A percentile compares a stretch with the other conserved stretches of the same genome.
Evolutionary conservation across 2,113 vertebrate species (phyloP).

Genomic region (Lepisosteus oculatus): DNA sequence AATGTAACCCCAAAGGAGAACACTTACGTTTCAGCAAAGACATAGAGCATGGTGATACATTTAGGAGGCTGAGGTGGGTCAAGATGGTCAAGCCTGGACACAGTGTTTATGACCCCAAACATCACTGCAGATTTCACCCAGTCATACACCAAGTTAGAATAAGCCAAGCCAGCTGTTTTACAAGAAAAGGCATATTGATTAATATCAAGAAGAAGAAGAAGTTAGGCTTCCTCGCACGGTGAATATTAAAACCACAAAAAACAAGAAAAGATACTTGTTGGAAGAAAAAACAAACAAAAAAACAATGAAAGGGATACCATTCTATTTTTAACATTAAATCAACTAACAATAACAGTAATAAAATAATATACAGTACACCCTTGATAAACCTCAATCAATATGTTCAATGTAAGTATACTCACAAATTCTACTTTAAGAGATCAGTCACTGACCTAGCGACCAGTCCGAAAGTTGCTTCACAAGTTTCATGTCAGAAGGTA

Average conservation of each 20-base stretch:
- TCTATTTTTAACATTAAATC: too few relatives aligned
- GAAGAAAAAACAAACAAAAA: too few relatives aligned
- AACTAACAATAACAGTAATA: too few relatives aligned
- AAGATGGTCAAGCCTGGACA: conserved; percentile 84
- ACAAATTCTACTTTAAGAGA: neutral
- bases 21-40: conserved; percentile 91
- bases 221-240: too few relatives aligned
- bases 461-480: conserved; percentile 82
- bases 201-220: neutral
- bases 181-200: neutral
- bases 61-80: conserved; percentile 89
- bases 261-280: too few relatives aligned
- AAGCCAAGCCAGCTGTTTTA: conserved; percentile 81
- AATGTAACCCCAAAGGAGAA: too few relatives aligned
- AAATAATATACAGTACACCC: too few relatives aligned
- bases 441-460: conserved; percentile 73
- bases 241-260: too few relatives aligned
- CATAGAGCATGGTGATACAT: conserved; percentile 91
- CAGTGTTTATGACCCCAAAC: conserved; percentile 86
- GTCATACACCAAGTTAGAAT: conserved; percentile 90
- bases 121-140: conserved; percentile 94
- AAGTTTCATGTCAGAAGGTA: conserved; percentile 84
- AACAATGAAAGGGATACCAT: too few relatives aligned
- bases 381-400: too few relatives aligned
- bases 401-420: too few relatives aligned